phyloP scores from a whole-genome alignment of 2,113 vertebrate species.

The Dasyurus viverrinus region DNA sequence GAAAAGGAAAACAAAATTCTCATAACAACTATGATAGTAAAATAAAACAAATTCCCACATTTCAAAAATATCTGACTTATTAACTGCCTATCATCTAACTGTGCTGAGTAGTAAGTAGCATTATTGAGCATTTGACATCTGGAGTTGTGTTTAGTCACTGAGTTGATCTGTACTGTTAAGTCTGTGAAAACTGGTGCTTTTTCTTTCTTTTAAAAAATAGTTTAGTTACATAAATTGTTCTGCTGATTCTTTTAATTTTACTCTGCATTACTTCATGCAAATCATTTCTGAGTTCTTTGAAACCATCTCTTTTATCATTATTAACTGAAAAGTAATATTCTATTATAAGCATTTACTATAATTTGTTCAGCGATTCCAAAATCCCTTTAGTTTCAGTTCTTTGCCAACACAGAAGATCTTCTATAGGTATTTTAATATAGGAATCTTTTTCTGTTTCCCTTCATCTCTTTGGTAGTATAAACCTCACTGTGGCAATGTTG shows the following conservation, averaged over 20 bases:
- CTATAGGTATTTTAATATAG: not conserved
- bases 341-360: not conserved
- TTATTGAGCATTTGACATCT: not conserved
- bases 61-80: not conserved
- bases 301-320: not conserved
- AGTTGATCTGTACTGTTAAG: not conserved
- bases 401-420: not conserved
- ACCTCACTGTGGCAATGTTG: not conserved
- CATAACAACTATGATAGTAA: not conserved
- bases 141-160: not conserved
- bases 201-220: not conserved
- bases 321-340: not conserved
- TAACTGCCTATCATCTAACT: not conserved
- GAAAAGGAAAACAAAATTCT: not conserved
- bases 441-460: not conserved
- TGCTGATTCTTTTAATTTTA: not conserved
- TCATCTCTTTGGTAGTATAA: not conserved
- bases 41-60: not conserved
- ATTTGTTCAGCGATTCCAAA: not conserved
- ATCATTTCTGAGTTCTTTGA: not conserved
- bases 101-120: not conserved
- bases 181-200: not conserved
- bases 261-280: not conserved
- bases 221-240: not conserved
- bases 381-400: not conserved